Conservation (phyloP, 2,888 invertebrate species). For the Drosophila quinaria region DNA sequence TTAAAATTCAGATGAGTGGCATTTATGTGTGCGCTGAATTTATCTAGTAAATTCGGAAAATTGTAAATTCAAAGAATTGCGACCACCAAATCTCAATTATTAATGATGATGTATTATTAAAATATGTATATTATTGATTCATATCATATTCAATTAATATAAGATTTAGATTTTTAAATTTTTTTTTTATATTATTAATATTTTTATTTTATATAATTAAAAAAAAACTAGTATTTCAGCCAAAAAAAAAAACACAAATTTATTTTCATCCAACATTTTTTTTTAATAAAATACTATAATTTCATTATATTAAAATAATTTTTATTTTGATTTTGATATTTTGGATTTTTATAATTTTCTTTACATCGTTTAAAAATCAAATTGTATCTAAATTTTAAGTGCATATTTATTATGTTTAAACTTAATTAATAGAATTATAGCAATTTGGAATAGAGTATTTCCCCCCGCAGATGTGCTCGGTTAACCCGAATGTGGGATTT, state of each 20-base stretch:
- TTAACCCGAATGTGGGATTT: constrained; percentile 27
- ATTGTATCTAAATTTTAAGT: background rate
- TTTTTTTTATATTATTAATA: background rate
- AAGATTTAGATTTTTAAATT: background rate
- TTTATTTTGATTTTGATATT: too few relatives aligned
- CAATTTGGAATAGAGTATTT: background rate
- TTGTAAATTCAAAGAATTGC: too few relatives aligned
- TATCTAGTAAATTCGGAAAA: background rate
- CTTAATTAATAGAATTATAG: background rate
- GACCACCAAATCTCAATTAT: too few relatives aligned
- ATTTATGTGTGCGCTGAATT: constrained; percentile 8
- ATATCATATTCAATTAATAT: too few relatives aligned
- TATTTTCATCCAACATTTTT: too few relatives aligned
- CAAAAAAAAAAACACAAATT: too few relatives aligned
- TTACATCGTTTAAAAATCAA: background rate
- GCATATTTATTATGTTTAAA: background rate
- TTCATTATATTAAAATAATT: too few relatives aligned
- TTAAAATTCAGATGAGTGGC: constrained; percentile 24
- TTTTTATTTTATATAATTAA: too few relatives aligned
- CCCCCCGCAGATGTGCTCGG: background rate
- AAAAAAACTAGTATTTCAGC: too few relatives aligned
- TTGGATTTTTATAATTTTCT: background rate
- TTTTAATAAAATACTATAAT: too few relatives aligned
- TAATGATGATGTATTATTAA: too few relatives aligned
- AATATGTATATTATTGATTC: too few relatives aligned